These are phyloP conservation scores for Thalassoma bifasciatum DNA, from an alignment of 2,113 vertebrate species.

Conservation along the genomic window DNA sequence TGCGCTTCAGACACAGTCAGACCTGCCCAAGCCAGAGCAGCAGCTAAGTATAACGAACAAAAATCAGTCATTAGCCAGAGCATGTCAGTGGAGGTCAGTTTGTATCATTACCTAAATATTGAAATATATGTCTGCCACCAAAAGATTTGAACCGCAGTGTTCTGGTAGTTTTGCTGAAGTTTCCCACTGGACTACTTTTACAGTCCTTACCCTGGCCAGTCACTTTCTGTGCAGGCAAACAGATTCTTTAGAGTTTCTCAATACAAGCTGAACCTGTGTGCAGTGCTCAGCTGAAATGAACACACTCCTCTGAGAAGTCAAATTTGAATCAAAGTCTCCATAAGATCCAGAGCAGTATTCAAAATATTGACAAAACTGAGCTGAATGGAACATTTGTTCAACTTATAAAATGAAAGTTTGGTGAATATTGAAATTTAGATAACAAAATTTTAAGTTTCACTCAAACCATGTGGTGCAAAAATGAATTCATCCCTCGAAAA, in stretches of 20 bases:
- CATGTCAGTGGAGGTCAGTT: background rate
- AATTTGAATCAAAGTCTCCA: too few relatives aligned
- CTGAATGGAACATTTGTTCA: too few relatives aligned
- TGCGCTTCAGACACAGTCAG: conserved; percentile 92
- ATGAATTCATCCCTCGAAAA: too few relatives aligned
- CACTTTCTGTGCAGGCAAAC: background rate
- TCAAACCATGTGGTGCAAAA: too few relatives aligned
- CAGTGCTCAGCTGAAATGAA: too few relatives aligned
- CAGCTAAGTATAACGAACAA: conserved; percentile 45
- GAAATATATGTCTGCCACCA: background rate
- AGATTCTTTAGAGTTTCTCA: background rate
- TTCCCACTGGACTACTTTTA: background rate
- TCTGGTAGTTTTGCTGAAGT: background rate
- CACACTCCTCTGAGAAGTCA: too few relatives aligned
- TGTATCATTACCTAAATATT: background rate
- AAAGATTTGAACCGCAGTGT: conserved; percentile 18
- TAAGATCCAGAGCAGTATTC: too few relatives aligned
- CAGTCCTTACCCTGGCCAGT: background rate
- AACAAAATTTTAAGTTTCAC: too few relatives aligned
- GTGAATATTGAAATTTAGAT: too few relatives aligned
- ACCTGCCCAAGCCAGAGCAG: conserved; percentile 82
- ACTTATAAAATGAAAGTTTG: too few relatives aligned
- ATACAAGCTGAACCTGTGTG: background rate
- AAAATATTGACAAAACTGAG: too few relatives aligned
- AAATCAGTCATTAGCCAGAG: background rate